These are phyloP conservation scores for Varecia variegata DNA, from an alignment of 2,797 vertebrate species.

Conservation along the genomic window DNA sequence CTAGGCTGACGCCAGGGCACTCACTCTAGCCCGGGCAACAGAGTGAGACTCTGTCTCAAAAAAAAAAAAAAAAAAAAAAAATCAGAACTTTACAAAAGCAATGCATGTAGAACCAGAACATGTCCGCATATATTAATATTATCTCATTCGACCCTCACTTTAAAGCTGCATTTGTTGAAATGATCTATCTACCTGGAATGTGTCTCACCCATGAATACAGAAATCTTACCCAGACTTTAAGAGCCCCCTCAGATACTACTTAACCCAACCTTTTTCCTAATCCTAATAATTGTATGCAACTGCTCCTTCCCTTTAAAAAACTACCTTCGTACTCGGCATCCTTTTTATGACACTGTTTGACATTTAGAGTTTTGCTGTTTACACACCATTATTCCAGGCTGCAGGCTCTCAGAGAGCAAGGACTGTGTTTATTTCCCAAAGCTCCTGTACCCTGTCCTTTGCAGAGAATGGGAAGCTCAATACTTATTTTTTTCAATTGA, in stretches of 20 bases:
- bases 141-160: background rate
- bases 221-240: background rate
- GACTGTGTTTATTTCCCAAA: background rate
- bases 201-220: background rate
- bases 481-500: background rate
- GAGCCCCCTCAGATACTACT: background rate
- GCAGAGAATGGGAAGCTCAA: background rate
- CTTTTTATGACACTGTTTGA: background rate
- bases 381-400: background rate
- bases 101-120: background rate
- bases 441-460: background rate
- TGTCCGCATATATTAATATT: background rate
- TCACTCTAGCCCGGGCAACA: too few relatives aligned
- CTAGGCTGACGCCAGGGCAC: too few relatives aligned
- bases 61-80: too few relatives aligned
- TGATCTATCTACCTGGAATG: background rate
- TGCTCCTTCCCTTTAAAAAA: background rate
- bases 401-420: background rate
- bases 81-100: background rate
- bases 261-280: background rate
- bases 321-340: background rate
- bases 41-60: too few relatives aligned
- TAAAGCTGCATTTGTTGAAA: background rate
- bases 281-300: background rate
- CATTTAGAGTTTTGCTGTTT: background rate